Evolutionary conservation across 35 echinoderm and acorn worm genomes (phyloP), one percentile per base, ranked within the genome.

Genomic region (Holothuria glaberrima): DNA sequence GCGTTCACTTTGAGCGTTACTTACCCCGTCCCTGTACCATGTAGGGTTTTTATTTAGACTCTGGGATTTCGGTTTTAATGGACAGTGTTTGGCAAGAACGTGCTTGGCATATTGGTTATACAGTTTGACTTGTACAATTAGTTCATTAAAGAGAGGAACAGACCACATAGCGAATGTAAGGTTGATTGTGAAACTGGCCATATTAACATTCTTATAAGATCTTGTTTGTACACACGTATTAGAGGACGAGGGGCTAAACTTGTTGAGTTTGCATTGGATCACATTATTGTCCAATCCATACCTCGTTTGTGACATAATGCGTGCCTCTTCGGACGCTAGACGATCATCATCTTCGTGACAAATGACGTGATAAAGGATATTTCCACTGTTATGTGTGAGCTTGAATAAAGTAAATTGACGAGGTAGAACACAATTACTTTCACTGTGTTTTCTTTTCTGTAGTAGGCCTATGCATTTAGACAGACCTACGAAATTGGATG

Each of bases 301-400:
- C 44, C 44, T 46, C 4, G 10, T 5, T 46, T 46, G 36, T 76
- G 36, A 76, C 36, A n/a, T n/a, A 44, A 30, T 22, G 25, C 29
- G 28, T 4, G 27, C 28, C 4, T 41, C 72, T 9, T 76, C 9
- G 9, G 36, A 33, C 20, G 28, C 30, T 4, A 81, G 76, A 44
- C 13, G 29, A 48, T 81, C 76, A 12, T 81, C 76, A n/a, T n/a
- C n/a, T 28, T 14, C 12, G 18, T 7, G 76, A 18, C 76, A 81
- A 4, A 81, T 46, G 16, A 81, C 76, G 28, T 81, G 76, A 81
- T 81, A 34, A 21, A 48, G 76, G 19, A 67, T 81, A 28, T 81
- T 36, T 1, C 76, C 76, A 12, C 31, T 17, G 3, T 48, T 45
- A n/a, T n/a, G n/a, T n/a, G n/a, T n/a, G n/a, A n/a, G n/a, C n/a